Conservation (phyloP, 2,797 vertebrate genomes). For the Petrocephalus schoutedeni region DNA sequence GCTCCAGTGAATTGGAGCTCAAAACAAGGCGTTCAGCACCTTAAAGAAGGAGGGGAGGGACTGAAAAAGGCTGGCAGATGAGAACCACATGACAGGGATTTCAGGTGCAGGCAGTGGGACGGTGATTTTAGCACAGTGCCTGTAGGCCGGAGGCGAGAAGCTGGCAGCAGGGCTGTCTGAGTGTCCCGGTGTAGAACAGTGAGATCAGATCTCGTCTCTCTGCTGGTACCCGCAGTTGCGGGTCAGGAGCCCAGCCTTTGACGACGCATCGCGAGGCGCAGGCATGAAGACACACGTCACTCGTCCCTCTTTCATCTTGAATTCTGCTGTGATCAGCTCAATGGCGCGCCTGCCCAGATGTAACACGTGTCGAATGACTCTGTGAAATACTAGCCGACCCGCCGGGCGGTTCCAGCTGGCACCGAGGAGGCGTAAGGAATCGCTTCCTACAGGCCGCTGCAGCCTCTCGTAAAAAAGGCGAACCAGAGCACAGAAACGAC, state of each 20-base stretch:
- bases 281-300: slow-evolving; percentile 8
- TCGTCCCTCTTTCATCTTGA: neutral
- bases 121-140: neutral
- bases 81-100: neutral
- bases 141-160: neutral
- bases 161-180: neutral
- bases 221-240: neutral
- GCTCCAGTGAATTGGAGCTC: neutral
- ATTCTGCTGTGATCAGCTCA: slow-evolving; percentile 10
- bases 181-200: neutral
- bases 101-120: neutral
- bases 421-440: slow-evolving; percentile 2
- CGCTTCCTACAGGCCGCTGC: slow-evolving; percentile 12
- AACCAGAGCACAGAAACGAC: neutral
- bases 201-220: neutral
- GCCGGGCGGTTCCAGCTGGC: slow-evolving; percentile 15
- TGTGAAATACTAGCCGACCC: neutral
- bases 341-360: neutral
- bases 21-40: neutral
- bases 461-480: slow-evolving; percentile 8
- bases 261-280: no score
- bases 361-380: neutral
- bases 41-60: neutral
- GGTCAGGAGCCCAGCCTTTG: neutral
- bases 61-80: neutral